Evolutionary conservation across 92 coral and sea anemone genomes (phyloP), one percentile per base, ranked within the genome.

Genomic region (Diadumene lineata): DNA sequence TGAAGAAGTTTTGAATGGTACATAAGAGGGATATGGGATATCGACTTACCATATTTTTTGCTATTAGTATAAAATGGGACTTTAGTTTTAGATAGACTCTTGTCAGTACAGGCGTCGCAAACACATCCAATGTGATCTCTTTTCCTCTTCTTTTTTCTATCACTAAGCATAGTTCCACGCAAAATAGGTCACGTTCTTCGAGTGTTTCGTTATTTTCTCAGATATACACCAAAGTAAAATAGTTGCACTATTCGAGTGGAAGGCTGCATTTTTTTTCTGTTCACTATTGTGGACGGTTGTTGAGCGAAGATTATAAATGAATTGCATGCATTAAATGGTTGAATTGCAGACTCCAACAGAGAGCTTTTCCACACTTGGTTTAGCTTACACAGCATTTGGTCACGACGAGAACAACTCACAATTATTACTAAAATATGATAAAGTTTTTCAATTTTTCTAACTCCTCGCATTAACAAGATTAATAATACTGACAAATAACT

Each of bases 51-150:
- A 34, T 72, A 72, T 28, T 72, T 72, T 15, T 21, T 56, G 27
- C 77, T 72, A 48, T 72, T 72, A 19, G 56, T 72, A 22, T 72
- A 72, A 72, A 72, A 72, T 0, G 77, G 77, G 25, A 72, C 66
- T 56, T 72, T 72, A 23, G 43, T 32, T 21, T 26, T 43, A 11
- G 77, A 72, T 15, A 57, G 34, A 32, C 32, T 32, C 56, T 72
- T 72, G 28, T 72, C 77, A 0, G 55, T 57, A 15, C 77, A 72
- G 33, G 77, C 66, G 1, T 56, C 51, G 34, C 77, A 56, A 56
- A 72, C 21, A 26, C 77, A 56, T 48, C 21, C 31, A 27, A 44
- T 9, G 11, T 34, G 30, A 60, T n/a, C 27, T 8, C 55, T 3
- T n/a, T 26, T 26, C 29, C 26, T 33, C 66, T 26, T 56, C 66